Base-by-base conservation (phyloP, 53 echinoderm and acorn worm species). In the Luidia sarsii region DNA sequence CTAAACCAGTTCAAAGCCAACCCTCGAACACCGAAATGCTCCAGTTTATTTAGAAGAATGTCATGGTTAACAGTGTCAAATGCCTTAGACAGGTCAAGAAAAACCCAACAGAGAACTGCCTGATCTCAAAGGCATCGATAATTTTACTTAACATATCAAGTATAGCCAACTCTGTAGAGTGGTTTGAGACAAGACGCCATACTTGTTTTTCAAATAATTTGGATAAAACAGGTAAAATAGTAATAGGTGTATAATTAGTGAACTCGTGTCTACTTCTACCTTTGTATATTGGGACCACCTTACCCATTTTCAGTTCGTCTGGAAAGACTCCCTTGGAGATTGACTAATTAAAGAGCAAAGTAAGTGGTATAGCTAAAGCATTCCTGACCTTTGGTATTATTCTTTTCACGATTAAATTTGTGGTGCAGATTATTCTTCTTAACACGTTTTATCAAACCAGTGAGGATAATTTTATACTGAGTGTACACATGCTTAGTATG, bases 191-290 rank as follows among this genome's bases (percentile, higher is more conserved):
- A n/a, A n/a, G 38, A 39, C 19, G 36, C 21, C n/a, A 65, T 13
- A 35, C 23, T 20, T 37, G 39, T 39, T 65, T 65, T 38, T 65
- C 65, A 65, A 65, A 65, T 65, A 38, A 36, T 65, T 65, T 65
- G 38, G 65, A 65, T 23, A 65, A 65, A 28, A 39, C 41, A 39
- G 65, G 41, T 39, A 65, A 65, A 65, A 65, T 24, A 65, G 65
- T 20, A 39, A 68, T 68, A 0, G 68, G 68, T 48, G 48, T 68
- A 29, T 48, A 68, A 68, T 68, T 68, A 29, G 22, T 20, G 66
- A 39, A 22, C n/a, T n/a, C n/a, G n/a, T n/a, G n/a, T n/a, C n/a
- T n/a, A n/a, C n/a, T n/a, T n/a, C n/a, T n/a, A n/a, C n/a, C n/a
- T n/a, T n/a, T n/a, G n/a, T n/a, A n/a, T n/a, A n/a, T n/a, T n/a